These are phyloP conservation scores for Plutella xylostella DNA, from an alignment of 2,888 invertebrate genomes.

Conservation along the genomic window DNA sequence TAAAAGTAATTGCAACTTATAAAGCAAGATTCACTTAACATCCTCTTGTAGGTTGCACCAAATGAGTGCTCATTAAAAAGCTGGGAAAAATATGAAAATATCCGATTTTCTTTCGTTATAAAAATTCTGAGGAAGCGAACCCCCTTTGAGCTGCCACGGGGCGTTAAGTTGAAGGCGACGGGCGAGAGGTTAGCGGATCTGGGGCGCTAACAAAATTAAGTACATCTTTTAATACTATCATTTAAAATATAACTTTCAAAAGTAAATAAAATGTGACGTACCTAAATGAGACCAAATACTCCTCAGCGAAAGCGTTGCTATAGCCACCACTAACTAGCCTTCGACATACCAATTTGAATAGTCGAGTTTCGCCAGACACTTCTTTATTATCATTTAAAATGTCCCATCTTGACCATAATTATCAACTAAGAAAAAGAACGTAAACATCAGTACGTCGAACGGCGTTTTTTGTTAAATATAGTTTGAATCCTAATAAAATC, in stretches of 20 bases:
- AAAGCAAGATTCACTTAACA: conserved; percentile 1
- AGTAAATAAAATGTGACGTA: not conserved
- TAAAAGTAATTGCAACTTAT: conserved; percentile 3
- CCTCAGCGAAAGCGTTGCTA: no score
- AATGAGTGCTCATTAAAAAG: conserved; percentile 45
- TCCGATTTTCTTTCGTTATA: conserved; percentile 39
- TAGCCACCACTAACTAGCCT: no score
- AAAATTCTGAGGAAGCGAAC: conserved; percentile 1
- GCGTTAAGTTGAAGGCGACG: no score
- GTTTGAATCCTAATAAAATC: no score
- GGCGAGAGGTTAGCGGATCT: no score
- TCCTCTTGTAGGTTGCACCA: conserved; percentile 4
- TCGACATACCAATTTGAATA: no score
- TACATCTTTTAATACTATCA: no score
- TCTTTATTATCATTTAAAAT: no score
- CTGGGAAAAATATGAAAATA: conserved; percentile 39
- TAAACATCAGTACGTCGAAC: not conserved
- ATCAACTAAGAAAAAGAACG: not conserved
- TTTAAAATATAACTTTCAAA: not conserved
- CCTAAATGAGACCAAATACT: no score
- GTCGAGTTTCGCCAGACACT: no score
- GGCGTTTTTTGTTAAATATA: no score
- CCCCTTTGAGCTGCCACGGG: not conserved
- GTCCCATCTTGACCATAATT: not conserved
- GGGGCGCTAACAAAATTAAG: no score